phyloP scores from a whole-genome alignment of 2,888 invertebrate genomes.

The Clanis bilineata region DNA sequence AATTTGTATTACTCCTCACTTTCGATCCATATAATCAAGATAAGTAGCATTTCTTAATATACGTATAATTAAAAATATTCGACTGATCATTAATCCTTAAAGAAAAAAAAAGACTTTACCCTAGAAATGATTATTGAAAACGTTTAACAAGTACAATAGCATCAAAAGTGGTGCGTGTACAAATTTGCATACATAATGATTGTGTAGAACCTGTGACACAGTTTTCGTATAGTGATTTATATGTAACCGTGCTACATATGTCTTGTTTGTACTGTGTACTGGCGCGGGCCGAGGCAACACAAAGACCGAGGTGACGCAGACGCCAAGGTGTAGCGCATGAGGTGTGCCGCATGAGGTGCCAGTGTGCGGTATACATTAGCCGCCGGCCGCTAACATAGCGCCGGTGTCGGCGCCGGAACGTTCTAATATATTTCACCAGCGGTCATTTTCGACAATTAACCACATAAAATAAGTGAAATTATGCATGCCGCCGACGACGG shows the following conservation, averaged over 20 bases:
- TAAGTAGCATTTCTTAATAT: too few species aligned
- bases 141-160: too few species aligned
- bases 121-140: too few species aligned
- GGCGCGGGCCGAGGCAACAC: constrained; percentile 34
- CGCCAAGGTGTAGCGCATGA: constrained; percentile 61
- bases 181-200: background rate
- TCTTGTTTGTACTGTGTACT: constrained; percentile 25
- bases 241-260: constrained; percentile 36
- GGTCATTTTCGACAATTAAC: constrained; percentile 83
- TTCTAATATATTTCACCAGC: constrained; percentile 78
- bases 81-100: too few species aligned
- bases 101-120: too few species aligned
- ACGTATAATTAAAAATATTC: too few species aligned
- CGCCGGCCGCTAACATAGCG: constrained; percentile 50
- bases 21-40: too few species aligned
- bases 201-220: constrained; percentile 9
- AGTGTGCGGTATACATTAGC: constrained; percentile 79
- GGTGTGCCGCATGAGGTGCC: constrained; percentile 61
- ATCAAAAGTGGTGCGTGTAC: too few species aligned
- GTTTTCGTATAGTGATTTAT: constrained; percentile 25
- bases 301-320: constrained; percentile 54
- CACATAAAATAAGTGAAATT: constrained; percentile 83
- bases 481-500: constrained; percentile 82
- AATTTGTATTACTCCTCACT: too few species aligned
- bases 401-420: constrained; percentile 68